phyloP scores from a whole-genome alignment of 2,113 vertebrate species.

The Cyprinus carpio region DNA sequence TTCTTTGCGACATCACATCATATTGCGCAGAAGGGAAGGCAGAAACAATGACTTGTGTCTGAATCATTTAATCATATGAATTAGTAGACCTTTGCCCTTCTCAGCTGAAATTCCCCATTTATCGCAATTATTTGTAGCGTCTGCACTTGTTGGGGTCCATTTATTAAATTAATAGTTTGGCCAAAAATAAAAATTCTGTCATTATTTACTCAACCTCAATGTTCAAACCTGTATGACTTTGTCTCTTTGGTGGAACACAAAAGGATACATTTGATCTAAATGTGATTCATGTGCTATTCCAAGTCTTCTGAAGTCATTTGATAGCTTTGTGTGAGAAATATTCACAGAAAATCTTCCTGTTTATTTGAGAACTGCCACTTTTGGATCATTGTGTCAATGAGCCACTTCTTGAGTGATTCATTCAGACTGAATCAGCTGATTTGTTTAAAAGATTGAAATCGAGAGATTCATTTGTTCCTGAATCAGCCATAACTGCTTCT shows the following conservation, averaged over 20 bases:
- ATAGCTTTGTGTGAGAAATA: neutral
- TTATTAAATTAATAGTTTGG: slow-evolving; percentile 12
- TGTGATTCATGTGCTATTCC: neutral
- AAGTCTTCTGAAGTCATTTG: neutral
- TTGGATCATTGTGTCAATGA: neutral
- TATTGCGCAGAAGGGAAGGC: slow-evolving; percentile 63
- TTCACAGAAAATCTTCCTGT: neutral
- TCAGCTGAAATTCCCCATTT: slow-evolving; percentile 62
- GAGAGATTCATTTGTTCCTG: neutral
- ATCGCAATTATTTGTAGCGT: slow-evolving; percentile 59
- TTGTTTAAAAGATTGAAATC: neutral
- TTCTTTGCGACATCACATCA: slow-evolving; percentile 72
- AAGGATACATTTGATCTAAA: neutral
- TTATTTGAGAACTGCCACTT: too few species aligned
- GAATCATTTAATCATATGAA: slow-evolving; percentile 74
- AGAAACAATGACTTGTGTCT: slow-evolving; percentile 73
- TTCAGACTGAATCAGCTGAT: neutral
- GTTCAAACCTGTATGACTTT: neutral
- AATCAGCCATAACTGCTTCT: neutral
- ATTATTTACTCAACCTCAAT: neutral
- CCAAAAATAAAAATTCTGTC: neutral
- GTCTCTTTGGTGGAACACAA: neutral
- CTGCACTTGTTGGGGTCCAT: slow-evolving; percentile 37
- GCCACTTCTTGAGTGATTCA: neutral
- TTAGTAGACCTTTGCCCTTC: slow-evolving; percentile 67